Conservation (phyloP, 2,113 vertebrate species). For the Anhinga rufa region DNA sequence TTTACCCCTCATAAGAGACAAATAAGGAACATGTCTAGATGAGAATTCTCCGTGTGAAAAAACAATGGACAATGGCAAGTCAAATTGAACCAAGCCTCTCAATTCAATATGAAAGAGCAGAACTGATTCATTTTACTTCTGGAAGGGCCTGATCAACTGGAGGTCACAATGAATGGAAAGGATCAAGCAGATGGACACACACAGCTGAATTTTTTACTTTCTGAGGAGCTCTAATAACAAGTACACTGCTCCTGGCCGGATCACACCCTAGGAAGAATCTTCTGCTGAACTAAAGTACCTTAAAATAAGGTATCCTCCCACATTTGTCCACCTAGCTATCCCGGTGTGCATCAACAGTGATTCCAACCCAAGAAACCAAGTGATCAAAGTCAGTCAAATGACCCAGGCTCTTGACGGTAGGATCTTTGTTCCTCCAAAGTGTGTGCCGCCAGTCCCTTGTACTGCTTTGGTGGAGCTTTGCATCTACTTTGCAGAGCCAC, state of each 20-base stretch:
- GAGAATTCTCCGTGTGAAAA: background rate
- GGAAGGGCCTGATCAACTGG: background rate
- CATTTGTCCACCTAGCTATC: background rate
- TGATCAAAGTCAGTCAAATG: background rate
- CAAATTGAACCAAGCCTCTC: background rate
- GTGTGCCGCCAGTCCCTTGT: background rate
- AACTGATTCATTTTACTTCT: background rate
- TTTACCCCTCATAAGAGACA: background rate
- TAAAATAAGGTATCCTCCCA: background rate
- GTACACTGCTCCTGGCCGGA: background rate
- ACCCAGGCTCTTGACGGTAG: background rate
- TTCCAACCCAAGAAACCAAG: background rate
- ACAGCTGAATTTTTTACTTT: background rate
- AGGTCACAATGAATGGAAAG: background rate
- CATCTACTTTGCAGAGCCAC: background rate
- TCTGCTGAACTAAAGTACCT: background rate
- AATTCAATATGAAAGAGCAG: background rate
- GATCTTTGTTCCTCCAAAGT: background rate
- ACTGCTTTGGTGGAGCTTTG: background rate
- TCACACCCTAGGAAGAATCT: background rate
- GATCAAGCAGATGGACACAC: background rate
- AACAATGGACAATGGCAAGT: background rate
- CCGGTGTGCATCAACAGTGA: accelerated
- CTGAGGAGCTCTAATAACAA: background rate
- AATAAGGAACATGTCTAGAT: background rate